phyloP scores from a whole-genome alignment of 2,797 vertebrate genomes.

The Notolabrus celidotus region DNA sequence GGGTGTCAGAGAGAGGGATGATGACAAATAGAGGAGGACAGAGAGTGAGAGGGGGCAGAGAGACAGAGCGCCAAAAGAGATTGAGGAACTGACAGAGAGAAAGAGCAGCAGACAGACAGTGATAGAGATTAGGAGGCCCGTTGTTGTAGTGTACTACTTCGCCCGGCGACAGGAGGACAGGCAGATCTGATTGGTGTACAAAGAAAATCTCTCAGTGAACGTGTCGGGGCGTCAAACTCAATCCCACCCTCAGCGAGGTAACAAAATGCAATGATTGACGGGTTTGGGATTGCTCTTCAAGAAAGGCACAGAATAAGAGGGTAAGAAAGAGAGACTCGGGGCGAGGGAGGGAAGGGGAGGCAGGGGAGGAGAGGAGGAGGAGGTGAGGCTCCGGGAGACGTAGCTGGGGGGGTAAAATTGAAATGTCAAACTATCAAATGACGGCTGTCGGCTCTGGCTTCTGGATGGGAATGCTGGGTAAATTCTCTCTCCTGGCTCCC shows the following conservation, averaged over 20 bases:
- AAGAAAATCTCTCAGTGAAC: constrained; percentile 75
- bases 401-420: constrained; percentile 75
- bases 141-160: constrained; percentile 57
- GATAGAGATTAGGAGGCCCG: constrained; percentile 70
- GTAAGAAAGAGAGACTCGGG: constrained; percentile 31
- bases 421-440: constrained; percentile 82
- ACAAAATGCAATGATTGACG: constrained; percentile 78
- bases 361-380: constrained; percentile 25
- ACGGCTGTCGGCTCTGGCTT: constrained; percentile 68
- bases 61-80: constrained; percentile 40
- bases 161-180: constrained; percentile 70
- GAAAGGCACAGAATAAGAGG: constrained; percentile 57
- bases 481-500: constrained; percentile 64
- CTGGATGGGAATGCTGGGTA: constrained; percentile 61
- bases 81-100: constrained; percentile 52
- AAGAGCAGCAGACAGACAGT: constrained; percentile 51
- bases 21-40: constrained; percentile 70
- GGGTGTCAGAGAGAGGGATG: constrained; percentile 52
- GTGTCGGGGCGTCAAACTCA: constrained; percentile 70
- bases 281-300: constrained; percentile 73
- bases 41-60: constrained; percentile 49
- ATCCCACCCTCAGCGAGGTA: constrained; percentile 68
- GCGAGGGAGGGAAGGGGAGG: constrained; percentile 19
- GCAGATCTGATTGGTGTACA: constrained; percentile 79
- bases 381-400: constrained; percentile 28